phyloP scores from a whole-genome alignment of 2,888 invertebrate species.

The Drosophila rellima region DNA sequence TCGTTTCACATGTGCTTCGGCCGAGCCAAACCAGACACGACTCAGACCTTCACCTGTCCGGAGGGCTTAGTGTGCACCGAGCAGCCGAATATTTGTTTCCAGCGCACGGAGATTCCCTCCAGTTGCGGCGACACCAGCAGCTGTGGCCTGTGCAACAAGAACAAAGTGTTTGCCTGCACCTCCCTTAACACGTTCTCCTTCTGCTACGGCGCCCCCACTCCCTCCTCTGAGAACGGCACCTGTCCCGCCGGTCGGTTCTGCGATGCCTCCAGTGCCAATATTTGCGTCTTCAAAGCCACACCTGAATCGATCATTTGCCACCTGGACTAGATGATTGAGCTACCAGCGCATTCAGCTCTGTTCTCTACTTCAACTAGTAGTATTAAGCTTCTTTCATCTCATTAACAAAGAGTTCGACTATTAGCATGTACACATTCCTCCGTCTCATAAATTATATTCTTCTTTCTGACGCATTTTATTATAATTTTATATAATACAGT shows the following conservation, averaged over 20 bases:
- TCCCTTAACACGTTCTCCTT: conserved; percentile 79
- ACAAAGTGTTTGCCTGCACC: conserved; percentile 81
- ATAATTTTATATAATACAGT: no score
- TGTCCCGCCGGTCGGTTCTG: conserved; percentile 78
- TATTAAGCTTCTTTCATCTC: no score
- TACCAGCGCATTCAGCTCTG: no score
- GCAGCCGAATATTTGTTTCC: conserved; percentile 79
- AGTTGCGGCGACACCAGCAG: conserved; percentile 82
- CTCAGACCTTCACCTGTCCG: conserved; percentile 75
- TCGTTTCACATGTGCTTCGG: conserved; percentile 80
- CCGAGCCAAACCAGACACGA: conserved; percentile 51
- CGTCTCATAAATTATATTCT: no score
- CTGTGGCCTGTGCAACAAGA: conserved; percentile 76
- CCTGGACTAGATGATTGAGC: conserved; percentile 7
- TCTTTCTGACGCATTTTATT: no score
- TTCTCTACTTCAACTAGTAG: no score
- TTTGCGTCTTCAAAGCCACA: conserved; percentile 68
- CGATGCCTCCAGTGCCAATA: conserved; percentile 69
- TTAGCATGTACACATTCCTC: no score
- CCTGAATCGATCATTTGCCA: conserved; percentile 62
- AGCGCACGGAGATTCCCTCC: conserved; percentile 72
- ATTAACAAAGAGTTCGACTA: no score
- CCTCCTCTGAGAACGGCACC: conserved; percentile 67
- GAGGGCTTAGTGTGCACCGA: conserved; percentile 82
- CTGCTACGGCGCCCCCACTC: conserved; percentile 79